Percentiles rank a stretch among this genome's conserved stretches.
phyloP scores from a whole-genome alignment of 2,888 invertebrate species.

The Auanema sp. region DNA sequence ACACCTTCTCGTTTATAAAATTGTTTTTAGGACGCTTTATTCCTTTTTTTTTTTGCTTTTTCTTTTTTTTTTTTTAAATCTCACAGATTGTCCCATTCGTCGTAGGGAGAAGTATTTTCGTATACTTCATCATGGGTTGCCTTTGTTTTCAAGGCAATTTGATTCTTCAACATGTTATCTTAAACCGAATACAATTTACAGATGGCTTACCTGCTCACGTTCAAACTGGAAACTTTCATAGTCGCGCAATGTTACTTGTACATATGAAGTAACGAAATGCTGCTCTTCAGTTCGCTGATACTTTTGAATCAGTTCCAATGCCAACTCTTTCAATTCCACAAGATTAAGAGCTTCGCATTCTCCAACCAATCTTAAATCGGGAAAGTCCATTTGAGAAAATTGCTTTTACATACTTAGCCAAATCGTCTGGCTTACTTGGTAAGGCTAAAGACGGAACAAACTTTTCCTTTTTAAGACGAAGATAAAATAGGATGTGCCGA shows the following conservation, averaged over 20 bases:
- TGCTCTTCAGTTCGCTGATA: slow-evolving; percentile 63
- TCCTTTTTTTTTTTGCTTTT: no score
- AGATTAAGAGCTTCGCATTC: slow-evolving; percentile 62
- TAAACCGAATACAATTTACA: background rate
- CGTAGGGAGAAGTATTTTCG: slow-evolving; percentile 52
- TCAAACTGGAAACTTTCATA: slow-evolving; percentile 63
- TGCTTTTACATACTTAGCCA: slow-evolving; percentile 52
- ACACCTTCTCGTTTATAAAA: no score
- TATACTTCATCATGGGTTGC: slow-evolving; percentile 46
- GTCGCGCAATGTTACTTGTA: slow-evolving; percentile 59
- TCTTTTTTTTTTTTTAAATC: no score
- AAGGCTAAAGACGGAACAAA: slow-evolving; percentile 60
- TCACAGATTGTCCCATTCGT: slow-evolving; percentile 60
- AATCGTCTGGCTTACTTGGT: slow-evolving; percentile 63
- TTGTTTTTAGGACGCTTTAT: no score
- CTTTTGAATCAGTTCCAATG: slow-evolving; percentile 59
- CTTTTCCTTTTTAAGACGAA: slow-evolving; percentile 79
- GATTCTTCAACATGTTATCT: slow-evolving; percentile 33
- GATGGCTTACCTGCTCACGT: slow-evolving; percentile 46
- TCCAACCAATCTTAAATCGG: slow-evolving; percentile 52
- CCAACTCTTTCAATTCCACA: slow-evolving; percentile 60
- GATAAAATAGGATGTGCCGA: slow-evolving; percentile 92
- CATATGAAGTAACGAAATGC: slow-evolving; percentile 58
- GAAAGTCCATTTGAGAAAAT: background rate
- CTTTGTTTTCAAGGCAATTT: slow-evolving; percentile 51